These are phyloP conservation scores for Sebastes vulpes DNA, from an alignment of 2,797 vertebrate species.

Conservation along the genomic window DNA sequence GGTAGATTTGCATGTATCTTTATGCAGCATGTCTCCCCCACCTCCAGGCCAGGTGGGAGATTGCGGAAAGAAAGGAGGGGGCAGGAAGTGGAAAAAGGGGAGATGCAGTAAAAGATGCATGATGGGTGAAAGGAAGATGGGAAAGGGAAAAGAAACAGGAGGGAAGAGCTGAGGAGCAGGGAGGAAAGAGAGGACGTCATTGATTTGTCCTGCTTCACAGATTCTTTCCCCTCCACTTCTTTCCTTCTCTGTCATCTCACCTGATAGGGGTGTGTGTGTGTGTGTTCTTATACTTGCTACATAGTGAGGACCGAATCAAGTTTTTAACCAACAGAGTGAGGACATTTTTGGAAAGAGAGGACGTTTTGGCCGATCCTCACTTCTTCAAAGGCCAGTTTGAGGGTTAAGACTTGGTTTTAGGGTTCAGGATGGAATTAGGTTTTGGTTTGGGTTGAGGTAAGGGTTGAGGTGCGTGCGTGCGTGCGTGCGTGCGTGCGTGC, in stretches of 20 bases:
- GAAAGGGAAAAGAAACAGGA: neutral
- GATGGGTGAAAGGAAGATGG: neutral
- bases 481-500: no score
- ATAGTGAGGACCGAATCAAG: neutral
- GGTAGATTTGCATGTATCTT: conserved; percentile 66
- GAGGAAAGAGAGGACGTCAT: conserved; percentile 16
- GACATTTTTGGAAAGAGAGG: neutral
- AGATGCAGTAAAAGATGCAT: conserved; percentile 23
- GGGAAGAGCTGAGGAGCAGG: neutral
- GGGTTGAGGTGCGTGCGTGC: neutral
- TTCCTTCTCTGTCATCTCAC: conserved; percentile 21
- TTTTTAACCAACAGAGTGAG: neutral
- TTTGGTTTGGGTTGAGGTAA: neutral
- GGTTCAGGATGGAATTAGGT: neutral
- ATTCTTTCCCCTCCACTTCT: conserved; percentile 10
- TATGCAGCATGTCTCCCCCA: conserved; percentile 45
- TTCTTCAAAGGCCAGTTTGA: neutral
- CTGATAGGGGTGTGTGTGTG: neutral
- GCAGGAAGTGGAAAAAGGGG: conserved; percentile 10
- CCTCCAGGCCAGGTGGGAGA: conserved; percentile 49
- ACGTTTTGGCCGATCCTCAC: neutral
- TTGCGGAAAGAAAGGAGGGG: conserved; percentile 10
- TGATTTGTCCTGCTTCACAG: conserved; percentile 49
- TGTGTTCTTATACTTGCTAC: neutral
- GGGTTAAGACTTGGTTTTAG: neutral